Conservation (phyloP, 2,113 vertebrate genomes). For the Danio rerio region DNA sequence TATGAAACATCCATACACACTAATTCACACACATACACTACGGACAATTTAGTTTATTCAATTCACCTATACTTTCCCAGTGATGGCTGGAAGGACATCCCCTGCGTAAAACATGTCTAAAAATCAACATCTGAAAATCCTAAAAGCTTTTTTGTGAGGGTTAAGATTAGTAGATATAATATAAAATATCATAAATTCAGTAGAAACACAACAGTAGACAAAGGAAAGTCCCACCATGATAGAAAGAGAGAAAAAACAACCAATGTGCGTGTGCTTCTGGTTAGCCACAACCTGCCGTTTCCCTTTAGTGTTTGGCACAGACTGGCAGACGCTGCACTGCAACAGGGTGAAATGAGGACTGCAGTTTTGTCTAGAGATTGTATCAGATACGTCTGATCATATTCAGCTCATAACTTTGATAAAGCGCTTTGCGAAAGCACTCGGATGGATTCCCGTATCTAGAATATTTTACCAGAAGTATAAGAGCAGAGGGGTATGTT, state of each 20-base stretch:
- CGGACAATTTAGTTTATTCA: too few relatives aligned
- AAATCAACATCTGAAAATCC: neutral
- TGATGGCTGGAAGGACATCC: too few relatives aligned
- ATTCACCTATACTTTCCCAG: too few relatives aligned
- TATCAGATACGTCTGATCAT: neutral
- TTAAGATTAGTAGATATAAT: neutral
- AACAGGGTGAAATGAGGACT: neutral
- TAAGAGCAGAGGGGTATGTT: neutral
- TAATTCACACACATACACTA: too few relatives aligned
- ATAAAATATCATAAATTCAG: neutral
- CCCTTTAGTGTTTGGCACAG: constrained; percentile 14
- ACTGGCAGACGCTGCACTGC: neutral
- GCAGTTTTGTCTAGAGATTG: neutral
- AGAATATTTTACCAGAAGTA: constrained; percentile 9
- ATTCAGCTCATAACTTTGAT: neutral
- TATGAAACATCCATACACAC: too few relatives aligned
- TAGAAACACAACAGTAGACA: neutral
- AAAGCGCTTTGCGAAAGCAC: neutral
- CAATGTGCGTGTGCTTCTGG: neutral
- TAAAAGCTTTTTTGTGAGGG: neutral
- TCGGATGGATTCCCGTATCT: neutral
- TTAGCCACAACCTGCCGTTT: constrained; percentile 13
- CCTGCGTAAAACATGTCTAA: too few relatives aligned
- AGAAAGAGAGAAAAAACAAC: neutral
- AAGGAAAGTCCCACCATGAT: neutral